Base-by-base conservation (phyloP, 2,113 vertebrate genomes). In the Paedocypris sp. region DNA sequence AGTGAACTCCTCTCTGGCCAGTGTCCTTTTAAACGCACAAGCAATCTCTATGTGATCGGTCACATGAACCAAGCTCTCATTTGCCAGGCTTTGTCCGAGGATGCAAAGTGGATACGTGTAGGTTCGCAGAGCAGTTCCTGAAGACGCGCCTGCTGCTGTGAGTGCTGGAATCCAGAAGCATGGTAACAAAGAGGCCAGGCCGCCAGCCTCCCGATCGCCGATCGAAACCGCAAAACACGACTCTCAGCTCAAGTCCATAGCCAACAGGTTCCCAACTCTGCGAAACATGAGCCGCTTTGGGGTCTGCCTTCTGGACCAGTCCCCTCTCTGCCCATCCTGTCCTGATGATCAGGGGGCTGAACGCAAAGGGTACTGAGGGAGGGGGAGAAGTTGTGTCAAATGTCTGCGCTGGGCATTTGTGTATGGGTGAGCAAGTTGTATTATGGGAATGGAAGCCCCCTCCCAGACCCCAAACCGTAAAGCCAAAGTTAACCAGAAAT, bases 211-310 rank as follows among this genome's bases (percentile, higher is more conserved):
- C 71, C 68, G 66, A 81, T 78, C 81, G 73, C 84, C 73, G 52
- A 54, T 64, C 11, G 15, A 77, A 72, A 76, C 76, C 38, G 41
- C 53, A 60, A 47, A 60, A 53, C 13, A 54, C 58, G 62, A 66
- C 66, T 46, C 63, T 61, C 58, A 80, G 76, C 80, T 85, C 85
- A 77, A 82, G 84, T 83, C 81, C 77, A 78, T 74, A 72, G 82
- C 51, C 76, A 83, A 78, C 83, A 83, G 54, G 80, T 81, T 89
- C 79, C 77, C 86, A 80, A 74, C 67, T 74, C 75, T 79, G 75
- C 82, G 90, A 92, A 91, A 92, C 82, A 90, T 84, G 85, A 90
- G 85, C 88, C 91, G 79, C 73, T 81, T 73, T 71, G 70, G 85
- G 82, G 77, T 84, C 83, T 83, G 80, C 84, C 85, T 86, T 82